Conservation (phyloP, 1,140 invertebrate genomes). For the Steinernema khuongi region DNA sequence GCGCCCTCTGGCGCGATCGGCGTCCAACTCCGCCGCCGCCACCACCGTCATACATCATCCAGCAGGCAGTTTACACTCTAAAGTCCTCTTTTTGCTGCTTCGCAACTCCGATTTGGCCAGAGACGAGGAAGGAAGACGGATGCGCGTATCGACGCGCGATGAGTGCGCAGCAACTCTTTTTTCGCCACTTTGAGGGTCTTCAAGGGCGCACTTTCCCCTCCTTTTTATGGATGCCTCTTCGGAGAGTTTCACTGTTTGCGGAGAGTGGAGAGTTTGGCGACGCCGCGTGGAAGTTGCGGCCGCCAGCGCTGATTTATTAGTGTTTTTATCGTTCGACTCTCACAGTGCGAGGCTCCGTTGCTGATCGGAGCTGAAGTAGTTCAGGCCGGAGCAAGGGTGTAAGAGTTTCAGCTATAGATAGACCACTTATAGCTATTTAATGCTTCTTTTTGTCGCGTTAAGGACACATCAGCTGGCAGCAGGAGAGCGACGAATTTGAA, state of each 20-base stretch:
- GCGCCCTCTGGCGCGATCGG: neutral
- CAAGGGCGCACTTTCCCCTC: slow-evolving; percentile 5
- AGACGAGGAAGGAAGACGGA: neutral
- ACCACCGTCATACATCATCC: neutral
- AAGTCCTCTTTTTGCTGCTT: slow-evolving; percentile 6
- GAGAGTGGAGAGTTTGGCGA: neutral
- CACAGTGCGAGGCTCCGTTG: too few species aligned
- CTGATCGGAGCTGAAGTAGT: too few species aligned
- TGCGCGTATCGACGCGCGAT: neutral
- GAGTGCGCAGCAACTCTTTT: slow-evolving; percentile 8
- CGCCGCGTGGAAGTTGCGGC: too few species aligned
- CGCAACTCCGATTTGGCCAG: neutral
- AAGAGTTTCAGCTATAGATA: too few species aligned
- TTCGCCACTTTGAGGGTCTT: neutral
- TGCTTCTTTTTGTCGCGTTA: neutral
- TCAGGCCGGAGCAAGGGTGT: neutral
- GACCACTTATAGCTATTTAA: too few species aligned
- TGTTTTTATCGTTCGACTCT: too few species aligned
- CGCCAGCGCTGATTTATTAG: too few species aligned
- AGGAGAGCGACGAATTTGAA: too few species aligned
- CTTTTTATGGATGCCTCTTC: neutral
- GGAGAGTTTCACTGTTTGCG: neutral
- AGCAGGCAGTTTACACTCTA: neutral
- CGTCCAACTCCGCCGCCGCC: neutral
- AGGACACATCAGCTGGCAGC: too few species aligned